These are phyloP conservation scores for Ptychochromis oligacanthus DNA, from an alignment of 2,113 vertebrate genomes.

Conservation along the genomic window DNA sequence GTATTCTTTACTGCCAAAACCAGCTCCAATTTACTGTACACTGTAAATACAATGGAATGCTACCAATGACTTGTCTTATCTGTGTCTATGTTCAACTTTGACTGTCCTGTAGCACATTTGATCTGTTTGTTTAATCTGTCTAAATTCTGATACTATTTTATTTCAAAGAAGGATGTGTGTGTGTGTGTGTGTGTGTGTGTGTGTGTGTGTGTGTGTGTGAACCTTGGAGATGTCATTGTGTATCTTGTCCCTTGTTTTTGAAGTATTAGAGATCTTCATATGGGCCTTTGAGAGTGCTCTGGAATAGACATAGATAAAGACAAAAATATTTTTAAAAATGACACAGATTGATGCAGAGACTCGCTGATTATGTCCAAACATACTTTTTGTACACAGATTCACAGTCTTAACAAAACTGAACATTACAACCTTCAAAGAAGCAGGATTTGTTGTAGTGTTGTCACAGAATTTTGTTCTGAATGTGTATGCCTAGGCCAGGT, in stretches of 20 bases:
- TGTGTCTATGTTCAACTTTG: neutral
- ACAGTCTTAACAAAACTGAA: neutral
- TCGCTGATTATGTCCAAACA: neutral
- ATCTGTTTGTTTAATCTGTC: neutral
- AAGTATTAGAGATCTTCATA: slow-evolving; percentile 81
- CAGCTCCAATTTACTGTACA: neutral
- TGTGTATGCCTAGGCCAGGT: neutral
- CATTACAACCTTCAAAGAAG: neutral
- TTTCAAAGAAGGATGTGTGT: neutral
- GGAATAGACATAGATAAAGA: slow-evolving; percentile 47
- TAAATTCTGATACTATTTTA: neutral
- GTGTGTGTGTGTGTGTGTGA: neutral
- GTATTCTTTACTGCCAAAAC: neutral
- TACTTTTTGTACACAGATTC: neutral
- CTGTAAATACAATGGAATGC: neutral
- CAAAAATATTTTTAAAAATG: neutral
- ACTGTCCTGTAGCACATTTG: neutral
- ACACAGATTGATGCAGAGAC: neutral
- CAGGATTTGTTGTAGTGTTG: neutral
- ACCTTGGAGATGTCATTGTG: slow-evolving; percentile 79
- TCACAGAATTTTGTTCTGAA: neutral
- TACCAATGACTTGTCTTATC: neutral
- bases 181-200: neutral
- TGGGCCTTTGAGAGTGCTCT: slow-evolving; percentile 75
- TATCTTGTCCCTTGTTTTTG: slow-evolving; percentile 79